Evolutionary conservation across 2,888 invertebrate species (phyloP), one percentile per base, ranked within the genome.

Genomic region (Zonitis immaculata): DNA sequence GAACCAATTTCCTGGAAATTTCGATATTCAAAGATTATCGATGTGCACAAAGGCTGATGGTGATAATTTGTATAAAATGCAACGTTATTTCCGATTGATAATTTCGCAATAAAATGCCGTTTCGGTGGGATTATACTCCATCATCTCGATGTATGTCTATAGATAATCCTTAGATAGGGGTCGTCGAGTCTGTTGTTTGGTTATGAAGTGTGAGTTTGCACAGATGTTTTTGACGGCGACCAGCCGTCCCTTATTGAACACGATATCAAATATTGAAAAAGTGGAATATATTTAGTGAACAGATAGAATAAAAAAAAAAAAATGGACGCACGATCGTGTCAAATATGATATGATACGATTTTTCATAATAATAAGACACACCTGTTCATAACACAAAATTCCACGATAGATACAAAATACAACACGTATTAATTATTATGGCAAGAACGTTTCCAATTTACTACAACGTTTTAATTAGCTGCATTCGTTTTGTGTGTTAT

Each of bases 171-270:
- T 58, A 65, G 66, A 57, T 57, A 49, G 52, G 48, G 48, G 63
- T 65, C 63, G 62, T 61, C 57, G 59, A 63, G 58, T 60, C 59
- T 56, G 49, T 52, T 53, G 57, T 62, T 22, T 64, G 64, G 70
- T 73, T 74, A 74, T 75, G 75, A 74, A 75, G 74, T 74, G 74
- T 71, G 72, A 74, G 73, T 67, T 59, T 61, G 63, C 70, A 70
- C 75, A 75, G 74, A 67, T 75, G 75, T 62, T 66, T 65, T 62
- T 74, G 74, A 75, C 75, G 72, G 69, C 70, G 60, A 62, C 66
- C 57, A 57, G 50, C 49, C 42, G 49, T 42, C 49, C 53, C 30
- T 42, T 28, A 47, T 44, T 45, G 49, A 54, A 51, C 51, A 56
- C 63, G 69, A 73, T 72, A 73, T 74, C 74, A 73, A 74, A 74